phyloP scores from a whole-genome alignment of 2,888 invertebrate genomes.

The Athripsodes cinereus region DNA sequence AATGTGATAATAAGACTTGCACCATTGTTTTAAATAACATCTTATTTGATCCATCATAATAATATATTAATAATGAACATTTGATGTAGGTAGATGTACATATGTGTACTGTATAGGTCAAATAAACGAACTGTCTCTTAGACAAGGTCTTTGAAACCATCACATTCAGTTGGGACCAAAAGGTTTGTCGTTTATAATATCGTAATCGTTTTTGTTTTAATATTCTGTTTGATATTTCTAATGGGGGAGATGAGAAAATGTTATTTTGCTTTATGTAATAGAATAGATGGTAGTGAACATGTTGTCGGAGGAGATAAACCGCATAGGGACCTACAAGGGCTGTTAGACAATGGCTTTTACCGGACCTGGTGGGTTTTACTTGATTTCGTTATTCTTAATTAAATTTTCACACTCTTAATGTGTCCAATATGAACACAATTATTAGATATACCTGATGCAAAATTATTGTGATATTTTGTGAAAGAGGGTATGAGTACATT shows the following conservation, averaged over 20 bases:
- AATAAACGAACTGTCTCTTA: neutral
- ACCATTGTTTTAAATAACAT: too few species aligned
- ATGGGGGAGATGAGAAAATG: conserved; percentile 19
- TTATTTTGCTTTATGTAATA: conserved; percentile 27
- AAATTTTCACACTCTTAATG: conserved; percentile 27
- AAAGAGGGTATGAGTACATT: too few species aligned
- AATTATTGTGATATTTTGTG: neutral
- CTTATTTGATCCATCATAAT: too few species aligned
- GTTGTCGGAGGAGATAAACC: conserved; percentile 25
- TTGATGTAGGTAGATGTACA: too few species aligned
- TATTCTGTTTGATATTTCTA: conserved; percentile 28
- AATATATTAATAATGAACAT: too few species aligned
- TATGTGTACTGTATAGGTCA: too few species aligned
- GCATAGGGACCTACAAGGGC: conserved; percentile 14
- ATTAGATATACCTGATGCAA: neutral
- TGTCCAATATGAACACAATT: conserved; percentile 12
- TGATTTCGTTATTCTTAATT: conserved; percentile 27
- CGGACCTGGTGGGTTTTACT: conserved; percentile 14
- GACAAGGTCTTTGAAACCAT: conserved; percentile 1
- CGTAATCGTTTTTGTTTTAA: conserved; percentile 28
- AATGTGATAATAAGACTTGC: too few species aligned
- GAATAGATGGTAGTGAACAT: conserved; percentile 24
- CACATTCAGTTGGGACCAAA: conserved; percentile 3
- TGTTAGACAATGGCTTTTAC: conserved; percentile 19
- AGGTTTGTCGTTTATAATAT: conserved; percentile 22